Conservation (phyloP, 2,113 vertebrate species). For the Myrmecobius fasciatus region DNA sequence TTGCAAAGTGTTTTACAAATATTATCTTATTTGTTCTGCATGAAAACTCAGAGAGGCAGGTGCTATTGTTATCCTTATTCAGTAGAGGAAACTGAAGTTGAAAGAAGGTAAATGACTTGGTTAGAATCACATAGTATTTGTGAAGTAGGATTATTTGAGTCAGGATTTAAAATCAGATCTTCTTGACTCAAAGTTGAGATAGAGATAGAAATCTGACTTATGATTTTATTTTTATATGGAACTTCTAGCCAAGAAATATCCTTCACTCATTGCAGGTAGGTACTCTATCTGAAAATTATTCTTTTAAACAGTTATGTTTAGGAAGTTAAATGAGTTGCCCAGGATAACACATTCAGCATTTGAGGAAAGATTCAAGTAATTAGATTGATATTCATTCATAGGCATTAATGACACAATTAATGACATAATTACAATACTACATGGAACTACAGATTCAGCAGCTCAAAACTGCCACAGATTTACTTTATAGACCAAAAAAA, state of each 20-base stretch:
- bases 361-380: not conserved
- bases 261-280: not conserved
- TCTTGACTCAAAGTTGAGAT: not conserved
- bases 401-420: not conserved
- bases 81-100: not conserved
- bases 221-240: not conserved
- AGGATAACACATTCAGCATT: not conserved
- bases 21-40: not conserved
- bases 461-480: not conserved
- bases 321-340: not conserved
- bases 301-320: not conserved
- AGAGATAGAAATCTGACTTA: not conserved
- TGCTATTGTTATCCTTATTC: not conserved
- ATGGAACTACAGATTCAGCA: not conserved
- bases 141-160: not conserved
- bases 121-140: not conserved
- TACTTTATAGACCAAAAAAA: not conserved
- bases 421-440: not conserved
- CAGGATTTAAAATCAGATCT: not conserved
- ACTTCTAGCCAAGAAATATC: not conserved
- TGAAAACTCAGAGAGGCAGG: not conserved
- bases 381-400: not conserved
- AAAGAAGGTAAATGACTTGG: not conserved
- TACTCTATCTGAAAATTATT: not conserved
- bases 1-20: not conserved